phyloP scores from a whole-genome alignment of 2,797 vertebrate genomes.

The Molothrus ater region DNA sequence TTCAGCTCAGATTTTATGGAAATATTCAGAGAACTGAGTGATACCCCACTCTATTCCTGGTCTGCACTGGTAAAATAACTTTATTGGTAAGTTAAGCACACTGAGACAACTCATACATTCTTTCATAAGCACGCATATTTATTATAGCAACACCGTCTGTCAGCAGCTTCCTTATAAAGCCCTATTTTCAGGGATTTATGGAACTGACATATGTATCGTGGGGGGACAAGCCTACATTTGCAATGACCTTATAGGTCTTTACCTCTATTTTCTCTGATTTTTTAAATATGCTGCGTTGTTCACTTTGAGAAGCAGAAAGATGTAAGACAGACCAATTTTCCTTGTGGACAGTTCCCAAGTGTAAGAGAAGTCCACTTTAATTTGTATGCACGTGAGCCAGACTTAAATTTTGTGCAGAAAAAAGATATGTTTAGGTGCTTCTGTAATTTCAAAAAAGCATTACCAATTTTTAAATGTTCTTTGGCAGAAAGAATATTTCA shows the following conservation, averaged over 20 bases:
- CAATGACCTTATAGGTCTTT: slow-evolving; percentile 23
- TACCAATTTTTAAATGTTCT: neutral
- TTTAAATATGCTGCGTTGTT: slow-evolving; percentile 34
- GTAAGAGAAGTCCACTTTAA: neutral
- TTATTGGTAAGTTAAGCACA: neutral
- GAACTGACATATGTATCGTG: slow-evolving; percentile 34
- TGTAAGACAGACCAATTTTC: neutral
- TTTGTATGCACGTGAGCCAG: neutral
- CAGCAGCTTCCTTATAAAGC: slow-evolving; percentile 43
- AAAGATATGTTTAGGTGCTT: neutral
- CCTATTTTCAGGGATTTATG: slow-evolving; percentile 37
- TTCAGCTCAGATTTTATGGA: neutral
- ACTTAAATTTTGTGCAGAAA: neutral
- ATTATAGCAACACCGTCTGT: slow-evolving; percentile 47
- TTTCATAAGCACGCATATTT: slow-evolving; percentile 44
- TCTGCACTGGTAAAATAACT: slow-evolving; percentile 6
- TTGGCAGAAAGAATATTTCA: neutral
- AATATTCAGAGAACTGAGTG: neutral
- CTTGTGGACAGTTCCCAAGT: neutral
- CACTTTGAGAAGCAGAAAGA: slow-evolving; percentile 20
- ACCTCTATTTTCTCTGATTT: neutral
- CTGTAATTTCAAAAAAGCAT: neutral
- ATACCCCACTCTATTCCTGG: neutral
- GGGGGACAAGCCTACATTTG: slow-evolving; percentile 38
- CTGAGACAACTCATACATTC: neutral